These are phyloP conservation scores for Gonocerus acuteangulatus DNA, from an alignment of 2,888 invertebrate species.

Conservation along the genomic window DNA sequence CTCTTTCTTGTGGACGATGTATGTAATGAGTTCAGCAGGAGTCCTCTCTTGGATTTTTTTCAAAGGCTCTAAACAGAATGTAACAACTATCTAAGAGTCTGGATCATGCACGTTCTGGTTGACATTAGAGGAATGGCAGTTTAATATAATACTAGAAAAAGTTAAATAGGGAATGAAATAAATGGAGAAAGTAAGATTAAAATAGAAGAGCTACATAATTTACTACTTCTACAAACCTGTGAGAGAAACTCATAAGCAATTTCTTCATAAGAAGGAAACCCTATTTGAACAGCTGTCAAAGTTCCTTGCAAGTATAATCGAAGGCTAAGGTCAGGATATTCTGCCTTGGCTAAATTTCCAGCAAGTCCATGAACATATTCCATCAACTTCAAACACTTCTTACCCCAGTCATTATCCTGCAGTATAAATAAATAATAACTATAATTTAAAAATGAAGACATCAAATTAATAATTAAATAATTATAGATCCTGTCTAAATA, in stretches of 20 bases:
- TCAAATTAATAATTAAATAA: not conserved
- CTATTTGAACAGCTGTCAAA: conserved; percentile 81
- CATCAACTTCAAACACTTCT: conserved; percentile 96
- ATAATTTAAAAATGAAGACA: not conserved
- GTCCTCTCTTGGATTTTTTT: no score
- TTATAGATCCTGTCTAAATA: not conserved
- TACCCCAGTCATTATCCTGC: conserved; percentile 94
- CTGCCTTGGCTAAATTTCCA: conserved; percentile 87
- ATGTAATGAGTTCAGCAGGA: no score
- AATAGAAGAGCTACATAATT: no score
- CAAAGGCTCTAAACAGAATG: no score
- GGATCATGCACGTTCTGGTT: no score
- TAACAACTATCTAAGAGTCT: no score
- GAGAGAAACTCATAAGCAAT: conserved; percentile 98
- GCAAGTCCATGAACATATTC: conserved; percentile 97
- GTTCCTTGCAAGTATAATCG: conserved; percentile 93
- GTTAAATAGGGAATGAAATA: no score
- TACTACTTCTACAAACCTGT: no score
- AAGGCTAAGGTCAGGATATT: conserved; percentile 85
- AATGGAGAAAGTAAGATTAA: no score
- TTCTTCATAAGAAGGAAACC: conserved; percentile 90
- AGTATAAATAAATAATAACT: not conserved
- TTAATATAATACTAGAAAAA: no score
- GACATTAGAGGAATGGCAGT: no score
- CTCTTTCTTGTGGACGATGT: no score